Conservation (phyloP, 1,140 invertebrate genomes). For the Drosophila seguyi region DNA sequence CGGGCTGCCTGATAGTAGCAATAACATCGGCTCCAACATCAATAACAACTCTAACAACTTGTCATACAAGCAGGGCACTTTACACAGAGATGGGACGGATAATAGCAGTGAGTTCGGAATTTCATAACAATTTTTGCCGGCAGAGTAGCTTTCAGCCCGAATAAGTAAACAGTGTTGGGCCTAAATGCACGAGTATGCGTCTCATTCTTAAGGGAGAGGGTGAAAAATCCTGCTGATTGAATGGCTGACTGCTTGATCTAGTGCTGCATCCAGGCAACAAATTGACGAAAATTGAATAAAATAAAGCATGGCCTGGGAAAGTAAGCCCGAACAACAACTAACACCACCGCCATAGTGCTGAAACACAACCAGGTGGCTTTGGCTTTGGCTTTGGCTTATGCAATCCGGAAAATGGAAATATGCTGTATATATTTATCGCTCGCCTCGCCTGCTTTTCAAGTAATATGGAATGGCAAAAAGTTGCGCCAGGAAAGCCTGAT, state of each 20-base stretch:
- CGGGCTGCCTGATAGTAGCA: constrained; percentile 15
- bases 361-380: constrained; percentile 20
- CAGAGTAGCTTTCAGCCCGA: constrained; percentile 14
- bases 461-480: constrained; percentile 58
- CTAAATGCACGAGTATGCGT: constrained; percentile 47
- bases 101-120: constrained; percentile 37
- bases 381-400: constrained; percentile 24
- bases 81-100: constrained; percentile 29
- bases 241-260: constrained; percentile 7
- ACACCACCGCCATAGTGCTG: constrained; percentile 14
- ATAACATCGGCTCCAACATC: constrained; percentile 32
- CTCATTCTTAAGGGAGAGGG: constrained; percentile 19
- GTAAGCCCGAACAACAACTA: constrained; percentile 17
- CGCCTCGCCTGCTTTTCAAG: constrained; percentile 55
- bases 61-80: constrained; percentile 66
- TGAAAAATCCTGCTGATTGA: constrained; percentile 14
- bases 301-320: constrained; percentile 44
- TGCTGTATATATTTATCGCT: constrained; percentile 46
- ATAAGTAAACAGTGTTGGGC: constrained; percentile 60
- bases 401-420: constrained; percentile 60
- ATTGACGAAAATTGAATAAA: constrained; percentile 81
- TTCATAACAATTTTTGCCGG: constrained; percentile 70
- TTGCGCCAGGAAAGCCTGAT: constrained; percentile 61
- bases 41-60: constrained; percentile 74
- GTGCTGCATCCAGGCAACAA: constrained; percentile 45